Evolutionary conservation across 2,888 invertebrate genomes (phyloP), one percentile per base, ranked within the genome.

Genomic region (Agrotis puta): DNA sequence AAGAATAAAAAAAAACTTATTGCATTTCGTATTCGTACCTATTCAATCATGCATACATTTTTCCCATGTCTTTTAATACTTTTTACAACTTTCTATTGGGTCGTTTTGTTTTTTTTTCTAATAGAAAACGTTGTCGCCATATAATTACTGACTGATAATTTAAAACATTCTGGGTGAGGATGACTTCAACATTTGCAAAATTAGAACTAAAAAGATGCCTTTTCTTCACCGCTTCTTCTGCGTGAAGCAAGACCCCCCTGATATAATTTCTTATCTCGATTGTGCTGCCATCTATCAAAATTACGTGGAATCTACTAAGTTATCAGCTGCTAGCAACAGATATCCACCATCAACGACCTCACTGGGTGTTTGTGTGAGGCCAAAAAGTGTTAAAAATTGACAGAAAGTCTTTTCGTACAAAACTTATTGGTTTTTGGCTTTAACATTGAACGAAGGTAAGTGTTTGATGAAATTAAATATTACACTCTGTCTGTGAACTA

Each of bases 261-360:
- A 24, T 11, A 39, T 27, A 5, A 39, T 39, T 39, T 53, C 59
- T 58, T 43, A 64, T 53, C 33, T 48, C 18, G 16, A 53, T 45
- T 0, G 62, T 77, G 70, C 74, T 81, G 87, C 79, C 82, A 86
- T 87, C 87, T 87, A 61, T 64, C 64, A 33, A 0, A 43, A 62
- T 61, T 7, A 24, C 20, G 18, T 9, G 13, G 64, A 20, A 86
- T 73, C 79, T 48, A 63, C 47, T 22, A 64, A 61, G 48, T 45
- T 65, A 66, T 57, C 75, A 79, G 43, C 51, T 64, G 57, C 11
- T 20, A 22, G 22, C 18, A 50, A 53, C n/a, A 50, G 9, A 57
- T 27, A 47, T 39, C 62, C 63, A 48, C 39, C 43, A 59, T 39
- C 65, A 66, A 48, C 39, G 54, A 59, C 39, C 39, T 47, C 48